These are phyloP conservation scores for Cyprinus carpio DNA, from an alignment of 2,113 vertebrate species.

Conservation along the genomic window DNA sequence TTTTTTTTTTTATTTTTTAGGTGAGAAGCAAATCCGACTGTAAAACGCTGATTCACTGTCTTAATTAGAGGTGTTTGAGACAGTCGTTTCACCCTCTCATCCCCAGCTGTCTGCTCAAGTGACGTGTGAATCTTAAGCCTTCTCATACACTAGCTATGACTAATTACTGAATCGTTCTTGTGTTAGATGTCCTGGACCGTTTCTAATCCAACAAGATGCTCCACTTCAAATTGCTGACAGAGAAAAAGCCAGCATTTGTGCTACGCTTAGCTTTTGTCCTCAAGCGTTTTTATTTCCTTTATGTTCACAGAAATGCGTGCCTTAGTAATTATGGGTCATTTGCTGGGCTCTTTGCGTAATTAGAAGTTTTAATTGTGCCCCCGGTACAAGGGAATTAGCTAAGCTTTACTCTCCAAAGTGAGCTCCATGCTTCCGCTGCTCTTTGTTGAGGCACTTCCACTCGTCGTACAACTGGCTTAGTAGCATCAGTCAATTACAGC, in stretches of 20 bases:
- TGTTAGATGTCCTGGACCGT: conserved; percentile 44
- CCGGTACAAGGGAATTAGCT: conserved; percentile 72
- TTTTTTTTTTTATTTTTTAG: no score
- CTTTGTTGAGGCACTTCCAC: conserved; percentile 54
- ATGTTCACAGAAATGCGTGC: conserved; percentile 55
- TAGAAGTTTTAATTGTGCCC: conserved; percentile 76
- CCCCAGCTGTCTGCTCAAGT: conserved; percentile 43
- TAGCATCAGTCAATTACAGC: conserved; percentile 74
- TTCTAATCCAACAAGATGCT: conserved; percentile 51
- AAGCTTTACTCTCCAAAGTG: conserved; percentile 62
- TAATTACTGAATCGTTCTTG: conserved; percentile 50
- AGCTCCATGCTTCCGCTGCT: conserved; percentile 62
- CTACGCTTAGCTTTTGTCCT: conserved; percentile 42
- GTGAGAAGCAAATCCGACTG: neutral
- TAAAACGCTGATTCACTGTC: conserved; percentile 20
- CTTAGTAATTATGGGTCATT: conserved; percentile 72
- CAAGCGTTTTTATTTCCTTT: conserved; percentile 49
- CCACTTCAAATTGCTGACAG: conserved; percentile 52
- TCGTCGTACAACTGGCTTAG: conserved; percentile 59
- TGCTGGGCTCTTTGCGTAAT: conserved; percentile 68
- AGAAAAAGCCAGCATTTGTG: conserved; percentile 49
- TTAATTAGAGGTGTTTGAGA: conserved; percentile 52
- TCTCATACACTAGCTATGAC: conserved; percentile 48
- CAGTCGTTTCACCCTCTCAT: conserved; percentile 39
- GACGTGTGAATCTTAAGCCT: conserved; percentile 42